Evolutionary conservation across 2,797 vertebrate species (phyloP).

Genomic region (Platyrinchus mystaceus): DNA sequence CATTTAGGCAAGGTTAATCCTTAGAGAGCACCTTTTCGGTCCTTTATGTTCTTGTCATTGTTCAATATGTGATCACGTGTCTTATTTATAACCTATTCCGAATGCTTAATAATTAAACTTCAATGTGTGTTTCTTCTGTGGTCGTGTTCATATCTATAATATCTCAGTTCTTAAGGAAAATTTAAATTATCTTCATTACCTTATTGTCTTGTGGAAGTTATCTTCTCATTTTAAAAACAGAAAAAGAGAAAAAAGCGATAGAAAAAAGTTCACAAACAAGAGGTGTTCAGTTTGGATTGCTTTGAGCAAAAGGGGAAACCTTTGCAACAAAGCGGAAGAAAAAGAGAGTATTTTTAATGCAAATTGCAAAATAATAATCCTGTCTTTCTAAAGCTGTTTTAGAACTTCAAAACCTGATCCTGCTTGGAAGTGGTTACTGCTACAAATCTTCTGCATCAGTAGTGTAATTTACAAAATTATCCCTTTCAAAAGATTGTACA

Average conservation of each 20-base stretch:
- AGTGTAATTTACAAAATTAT: conserved; percentile 14
- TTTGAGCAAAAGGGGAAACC: neutral
- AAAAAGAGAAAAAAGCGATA: neutral
- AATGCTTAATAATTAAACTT: neutral
- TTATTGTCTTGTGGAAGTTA: neutral
- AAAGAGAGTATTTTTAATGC: neutral
- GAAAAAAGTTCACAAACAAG: neutral
- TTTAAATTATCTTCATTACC: neutral
- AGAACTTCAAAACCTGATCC: neutral
- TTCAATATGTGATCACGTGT: neutral
- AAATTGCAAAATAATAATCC: neutral
- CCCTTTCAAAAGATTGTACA: neutral
- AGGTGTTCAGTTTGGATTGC: neutral
- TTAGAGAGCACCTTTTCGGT: neutral
- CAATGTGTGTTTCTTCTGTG: neutral
- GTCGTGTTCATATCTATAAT: neutral
- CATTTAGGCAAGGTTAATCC: neutral
- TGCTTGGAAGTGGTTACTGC: neutral
- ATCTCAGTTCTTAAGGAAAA: neutral
- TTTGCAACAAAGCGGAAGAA: neutral
- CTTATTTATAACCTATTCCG: neutral
- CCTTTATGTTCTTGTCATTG: neutral
- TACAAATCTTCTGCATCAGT: neutral
- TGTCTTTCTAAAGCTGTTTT: neutral
- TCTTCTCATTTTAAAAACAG: neutral